Evolutionary conservation across 2,888 invertebrate genomes (phyloP).

Genomic region (Hartigia nigra): DNA sequence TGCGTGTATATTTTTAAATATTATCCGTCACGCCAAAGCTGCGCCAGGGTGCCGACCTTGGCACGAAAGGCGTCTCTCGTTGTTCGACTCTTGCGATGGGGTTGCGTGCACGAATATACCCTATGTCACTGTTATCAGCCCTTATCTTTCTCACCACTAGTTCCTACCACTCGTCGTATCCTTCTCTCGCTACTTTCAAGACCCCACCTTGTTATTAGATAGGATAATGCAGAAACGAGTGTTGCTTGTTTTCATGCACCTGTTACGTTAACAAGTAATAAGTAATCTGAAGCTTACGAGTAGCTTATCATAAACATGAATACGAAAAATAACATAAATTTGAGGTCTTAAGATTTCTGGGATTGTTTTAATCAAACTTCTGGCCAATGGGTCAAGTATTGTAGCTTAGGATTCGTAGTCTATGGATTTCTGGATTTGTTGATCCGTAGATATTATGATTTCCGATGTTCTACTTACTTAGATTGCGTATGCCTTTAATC

Average conservation of each 20-base stretch:
- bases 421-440: background rate
- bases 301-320: background rate
- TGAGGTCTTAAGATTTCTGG: background rate
- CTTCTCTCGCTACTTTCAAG: background rate
- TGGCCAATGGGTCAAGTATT: background rate
- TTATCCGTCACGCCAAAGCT: background rate
- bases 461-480: background rate
- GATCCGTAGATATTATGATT: background rate
- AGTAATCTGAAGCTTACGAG: background rate
- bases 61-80: slow-evolving; percentile 4
- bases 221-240: background rate
- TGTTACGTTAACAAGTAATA: background rate
- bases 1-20: slow-evolving; percentile 5
- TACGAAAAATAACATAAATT: too few species aligned
- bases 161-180: background rate
- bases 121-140: background rate
- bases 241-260: background rate
- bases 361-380: too few species aligned
- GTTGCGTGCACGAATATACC: background rate
- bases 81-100: background rate
- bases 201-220: background rate
- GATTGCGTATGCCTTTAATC: background rate
- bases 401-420: background rate
- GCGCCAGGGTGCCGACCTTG: background rate
- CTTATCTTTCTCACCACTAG: background rate